phyloP scores from a whole-genome alignment of 2,797 vertebrate genomes.

The Leptatherina wallacei region DNA sequence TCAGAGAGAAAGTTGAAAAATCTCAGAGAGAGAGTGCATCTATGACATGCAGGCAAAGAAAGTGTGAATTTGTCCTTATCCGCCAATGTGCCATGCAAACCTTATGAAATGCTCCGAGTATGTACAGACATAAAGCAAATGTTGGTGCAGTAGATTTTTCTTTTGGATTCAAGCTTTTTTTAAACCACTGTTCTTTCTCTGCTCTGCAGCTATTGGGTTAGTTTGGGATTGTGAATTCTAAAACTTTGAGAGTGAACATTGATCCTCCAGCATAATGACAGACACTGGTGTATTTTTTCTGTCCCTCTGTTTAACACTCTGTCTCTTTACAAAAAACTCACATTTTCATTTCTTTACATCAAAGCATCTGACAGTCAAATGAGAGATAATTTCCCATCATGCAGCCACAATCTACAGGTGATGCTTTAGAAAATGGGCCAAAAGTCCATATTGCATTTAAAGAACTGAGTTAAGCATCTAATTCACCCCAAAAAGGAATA shows the following conservation, averaged over 20 bases:
- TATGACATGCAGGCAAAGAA: background rate
- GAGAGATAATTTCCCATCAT: constrained; percentile 13
- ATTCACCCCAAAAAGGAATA: background rate
- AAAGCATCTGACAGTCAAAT: constrained; percentile 40
- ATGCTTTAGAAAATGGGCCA: constrained; percentile 43
- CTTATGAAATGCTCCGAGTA: constrained; percentile 6
- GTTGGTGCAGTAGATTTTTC: background rate
- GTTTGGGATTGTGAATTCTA: constrained; percentile 55
- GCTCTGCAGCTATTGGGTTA: constrained; percentile 47
- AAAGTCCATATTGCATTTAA: constrained; percentile 33
- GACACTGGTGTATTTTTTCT: constrained; percentile 6
- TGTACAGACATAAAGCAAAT: background rate
- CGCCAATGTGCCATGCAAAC: constrained; percentile 1
- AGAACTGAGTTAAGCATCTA: constrained; percentile 31
- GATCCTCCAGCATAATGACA: constrained; percentile 61
- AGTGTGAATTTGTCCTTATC: background rate
- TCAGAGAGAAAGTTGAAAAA: background rate
- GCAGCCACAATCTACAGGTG: constrained; percentile 22
- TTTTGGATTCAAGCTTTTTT: constrained; percentile 14
- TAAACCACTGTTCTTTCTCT: constrained; percentile 13
- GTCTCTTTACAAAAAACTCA: constrained; percentile 29
- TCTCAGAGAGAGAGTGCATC: background rate
- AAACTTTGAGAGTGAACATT: constrained; percentile 53
- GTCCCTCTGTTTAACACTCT: constrained; percentile 20
- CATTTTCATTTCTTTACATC: constrained; percentile 20